These are phyloP conservation scores for Cylindroiulus punctatus DNA, from an alignment of 2,888 invertebrate genomes.

Conservation along the genomic window DNA sequence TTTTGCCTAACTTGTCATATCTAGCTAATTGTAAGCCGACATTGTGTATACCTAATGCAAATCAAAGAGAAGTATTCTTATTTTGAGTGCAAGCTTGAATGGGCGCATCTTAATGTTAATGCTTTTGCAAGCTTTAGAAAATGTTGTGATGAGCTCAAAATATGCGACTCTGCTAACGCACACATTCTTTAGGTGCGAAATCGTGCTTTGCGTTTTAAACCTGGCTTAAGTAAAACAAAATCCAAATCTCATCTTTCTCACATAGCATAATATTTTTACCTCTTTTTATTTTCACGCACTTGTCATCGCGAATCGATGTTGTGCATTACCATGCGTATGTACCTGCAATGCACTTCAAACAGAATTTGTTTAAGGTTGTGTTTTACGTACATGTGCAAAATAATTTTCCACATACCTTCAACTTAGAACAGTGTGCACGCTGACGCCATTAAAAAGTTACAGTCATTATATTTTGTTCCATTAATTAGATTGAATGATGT, in stretches of 20 bases:
- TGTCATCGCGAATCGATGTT: neutral
- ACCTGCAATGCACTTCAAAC: neutral
- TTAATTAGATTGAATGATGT: slow-evolving; percentile 34
- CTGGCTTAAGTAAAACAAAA: neutral
- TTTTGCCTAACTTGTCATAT: neutral
- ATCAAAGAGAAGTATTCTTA: neutral
- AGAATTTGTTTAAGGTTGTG: neutral
- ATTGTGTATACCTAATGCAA: neutral
- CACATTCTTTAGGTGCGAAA: neutral
- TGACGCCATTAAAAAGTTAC: neutral
- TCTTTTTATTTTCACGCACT: too few species aligned
- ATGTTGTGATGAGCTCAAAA: neutral
- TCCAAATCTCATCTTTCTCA: neutral
- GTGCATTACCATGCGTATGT: neutral
- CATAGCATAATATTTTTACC: too few species aligned
- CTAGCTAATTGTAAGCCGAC: neutral
- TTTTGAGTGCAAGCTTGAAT: neutral
- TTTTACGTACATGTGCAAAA: neutral
- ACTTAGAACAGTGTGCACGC: too few species aligned
- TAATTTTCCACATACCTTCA: neutral
- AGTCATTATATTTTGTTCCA: neutral
- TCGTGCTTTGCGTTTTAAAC: slow-evolving; percentile 24
- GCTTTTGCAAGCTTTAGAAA: neutral
- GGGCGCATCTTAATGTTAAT: neutral
- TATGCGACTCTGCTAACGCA: neutral